These are phyloP conservation scores for Dasypus novemcinctus DNA, from an alignment of 2,113 vertebrate species.

Conservation along the genomic window DNA sequence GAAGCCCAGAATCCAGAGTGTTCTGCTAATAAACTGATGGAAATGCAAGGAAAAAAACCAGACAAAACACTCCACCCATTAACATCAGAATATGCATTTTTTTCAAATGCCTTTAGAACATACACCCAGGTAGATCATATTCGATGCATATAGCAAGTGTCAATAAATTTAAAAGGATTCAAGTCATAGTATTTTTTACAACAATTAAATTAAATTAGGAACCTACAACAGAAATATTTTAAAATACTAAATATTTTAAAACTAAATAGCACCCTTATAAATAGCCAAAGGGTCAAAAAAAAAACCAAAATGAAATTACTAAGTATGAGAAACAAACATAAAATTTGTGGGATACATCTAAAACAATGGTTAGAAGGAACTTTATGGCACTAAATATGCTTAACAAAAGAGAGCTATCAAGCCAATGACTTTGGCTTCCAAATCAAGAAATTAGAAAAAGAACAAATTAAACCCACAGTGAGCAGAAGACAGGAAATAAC, in stretches of 20 bases:
- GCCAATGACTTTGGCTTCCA: not conserved
- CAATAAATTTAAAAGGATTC: conserved; percentile 17
- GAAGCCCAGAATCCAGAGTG: too few relatives aligned
- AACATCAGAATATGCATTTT: not conserved
- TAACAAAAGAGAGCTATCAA: not conserved
- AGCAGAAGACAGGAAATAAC: not conserved
- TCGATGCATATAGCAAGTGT: not conserved
- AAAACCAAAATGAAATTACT: not conserved
- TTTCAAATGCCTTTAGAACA: not conserved
- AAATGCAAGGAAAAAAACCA: not conserved
- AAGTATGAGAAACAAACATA: not conserved
- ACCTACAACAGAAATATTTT: not conserved
- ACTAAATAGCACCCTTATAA: not conserved
- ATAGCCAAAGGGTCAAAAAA: not conserved
- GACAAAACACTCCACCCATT: not conserved
- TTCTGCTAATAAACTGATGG: not conserved
- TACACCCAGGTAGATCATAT: not conserved
- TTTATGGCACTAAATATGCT: not conserved
- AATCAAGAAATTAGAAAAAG: not conserved
- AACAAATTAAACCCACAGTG: not conserved
- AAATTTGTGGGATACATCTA: not conserved
- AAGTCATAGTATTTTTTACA: not conserved
- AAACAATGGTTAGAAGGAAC: too few relatives aligned
- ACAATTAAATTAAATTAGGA: not conserved
- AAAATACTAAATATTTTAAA: not conserved